These are phyloP conservation scores for Atethmia centrago DNA, from an alignment of 2,888 invertebrate genomes.

Conservation along the genomic window DNA sequence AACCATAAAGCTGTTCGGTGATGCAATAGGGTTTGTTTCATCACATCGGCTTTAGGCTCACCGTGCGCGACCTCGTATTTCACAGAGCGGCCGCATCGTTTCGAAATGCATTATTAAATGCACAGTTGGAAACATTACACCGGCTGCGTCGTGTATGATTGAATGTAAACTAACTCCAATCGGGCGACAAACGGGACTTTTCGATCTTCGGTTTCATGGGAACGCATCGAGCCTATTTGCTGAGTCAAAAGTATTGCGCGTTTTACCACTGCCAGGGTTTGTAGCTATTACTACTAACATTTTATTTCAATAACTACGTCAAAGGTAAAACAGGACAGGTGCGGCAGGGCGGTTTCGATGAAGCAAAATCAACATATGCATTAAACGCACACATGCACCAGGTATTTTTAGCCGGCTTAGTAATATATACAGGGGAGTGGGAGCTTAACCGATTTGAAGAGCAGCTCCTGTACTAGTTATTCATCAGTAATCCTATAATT, in stretches of 20 bases:
- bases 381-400: constrained; percentile 76
- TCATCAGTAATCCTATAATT: constrained; percentile 58
- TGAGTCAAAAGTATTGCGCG: constrained; percentile 21
- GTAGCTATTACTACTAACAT: constrained; percentile 24
- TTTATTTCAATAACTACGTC: constrained; percentile 57
- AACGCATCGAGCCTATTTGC: constrained; percentile 64
- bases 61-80: constrained; percentile 87
- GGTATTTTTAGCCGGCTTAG: constrained; percentile 82
- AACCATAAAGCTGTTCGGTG: constrained; percentile 86
- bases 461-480: constrained; percentile 76
- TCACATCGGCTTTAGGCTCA: constrained; percentile 86
- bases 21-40: constrained; percentile 89
- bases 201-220: constrained; percentile 70
- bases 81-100: constrained; percentile 88
- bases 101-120: constrained; percentile 89
- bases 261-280: not conserved
- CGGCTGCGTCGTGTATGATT: constrained; percentile 75
- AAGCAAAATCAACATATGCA: constrained; percentile 75
- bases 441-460: constrained; percentile 73
- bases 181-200: constrained; percentile 68
- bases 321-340: constrained; percentile 81
- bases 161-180: constrained; percentile 79
- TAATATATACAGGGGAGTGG: constrained; percentile 74
- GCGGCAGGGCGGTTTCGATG: constrained; percentile 75
- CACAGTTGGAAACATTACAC: constrained; percentile 85